Percentiles rank a stretch among this genome's conserved stretches.
Evolutionary conservation across 2,888 invertebrate species (phyloP).

Genomic region (Drosophila quinaria): DNA sequence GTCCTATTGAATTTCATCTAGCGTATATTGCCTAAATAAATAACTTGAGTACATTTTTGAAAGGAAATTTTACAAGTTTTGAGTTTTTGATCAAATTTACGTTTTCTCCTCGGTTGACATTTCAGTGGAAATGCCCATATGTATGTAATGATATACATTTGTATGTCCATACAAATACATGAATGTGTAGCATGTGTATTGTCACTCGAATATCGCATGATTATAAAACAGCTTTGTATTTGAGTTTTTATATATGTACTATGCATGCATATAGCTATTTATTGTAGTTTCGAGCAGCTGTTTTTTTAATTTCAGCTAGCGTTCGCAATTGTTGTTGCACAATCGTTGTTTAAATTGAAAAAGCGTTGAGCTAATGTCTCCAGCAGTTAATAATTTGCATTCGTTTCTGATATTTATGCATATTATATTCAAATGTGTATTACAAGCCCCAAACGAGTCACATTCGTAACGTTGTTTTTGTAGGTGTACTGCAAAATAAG

Average conservation of each 20-base stretch:
- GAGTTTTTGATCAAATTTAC: no score
- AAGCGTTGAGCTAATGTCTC: constrained; percentile 32
- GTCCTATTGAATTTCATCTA: no score
- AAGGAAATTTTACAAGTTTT: no score
- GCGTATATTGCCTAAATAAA: no score
- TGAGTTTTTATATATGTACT: constrained; percentile 19
- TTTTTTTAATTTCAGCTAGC: constrained; percentile 19
- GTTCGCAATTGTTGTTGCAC: constrained; percentile 23
- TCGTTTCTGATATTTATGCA: constrained; percentile 24
- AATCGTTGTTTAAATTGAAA: constrained; percentile 34
- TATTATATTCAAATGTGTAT: constrained; percentile 4
- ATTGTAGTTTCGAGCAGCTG: constrained; percentile 30
- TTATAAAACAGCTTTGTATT: constrained; percentile 53
- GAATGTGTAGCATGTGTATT: no score
- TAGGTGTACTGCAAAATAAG: constrained; percentile 9
- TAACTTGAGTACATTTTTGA: no score
- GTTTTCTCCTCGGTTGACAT: no score
- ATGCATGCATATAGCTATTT: constrained; percentile 5
- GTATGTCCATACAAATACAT: no score
- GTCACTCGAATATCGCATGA: constrained; percentile 26
- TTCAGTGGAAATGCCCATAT: no score
- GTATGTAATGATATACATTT: no score
- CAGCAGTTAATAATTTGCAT: constrained; percentile 48
- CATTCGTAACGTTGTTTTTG: constrained; percentile 8
- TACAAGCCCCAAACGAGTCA: constrained; percentile 4